phyloP scores from a whole-genome alignment of 2,797 vertebrate genomes.

The Micrastur ruficollis region DNA sequence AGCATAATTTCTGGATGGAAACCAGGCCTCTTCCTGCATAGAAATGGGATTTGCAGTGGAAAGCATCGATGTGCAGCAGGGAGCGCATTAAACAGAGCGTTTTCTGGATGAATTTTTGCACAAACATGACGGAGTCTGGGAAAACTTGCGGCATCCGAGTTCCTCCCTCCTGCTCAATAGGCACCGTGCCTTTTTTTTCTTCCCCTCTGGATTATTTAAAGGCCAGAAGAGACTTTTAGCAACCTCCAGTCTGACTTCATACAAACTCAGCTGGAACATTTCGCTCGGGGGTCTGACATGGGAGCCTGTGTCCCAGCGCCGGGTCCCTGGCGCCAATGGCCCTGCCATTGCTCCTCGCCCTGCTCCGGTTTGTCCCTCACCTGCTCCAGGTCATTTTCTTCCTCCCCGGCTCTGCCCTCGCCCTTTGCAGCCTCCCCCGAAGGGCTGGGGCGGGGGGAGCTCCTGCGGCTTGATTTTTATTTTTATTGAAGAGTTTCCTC shows the following conservation, averaged over 20 bases:
- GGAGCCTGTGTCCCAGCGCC: accelerated
- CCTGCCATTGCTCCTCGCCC: accelerated
- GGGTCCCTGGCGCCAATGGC: not conserved
- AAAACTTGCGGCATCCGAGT: not conserved
- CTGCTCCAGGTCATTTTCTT: not conserved
- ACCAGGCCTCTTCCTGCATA: not conserved
- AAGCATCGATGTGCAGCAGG: not conserved
- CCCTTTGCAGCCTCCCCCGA: not conserved
- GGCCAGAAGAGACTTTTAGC: not conserved
- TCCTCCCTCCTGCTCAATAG: not conserved
- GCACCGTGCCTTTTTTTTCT: not conserved
- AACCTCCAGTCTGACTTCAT: not conserved
- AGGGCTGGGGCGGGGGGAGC: accelerated
- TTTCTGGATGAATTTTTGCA: not conserved
- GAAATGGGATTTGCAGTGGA: not conserved
- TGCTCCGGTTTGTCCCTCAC: not conserved
- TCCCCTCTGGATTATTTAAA: not conserved
- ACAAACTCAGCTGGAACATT: not conserved
- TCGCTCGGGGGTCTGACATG: accelerated
- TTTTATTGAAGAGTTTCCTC: not conserved
- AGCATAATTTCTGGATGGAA: conserved; percentile 11
- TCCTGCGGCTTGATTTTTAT: not conserved
- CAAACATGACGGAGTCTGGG: not conserved
- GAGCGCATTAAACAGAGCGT: not conserved
- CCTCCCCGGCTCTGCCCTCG: not conserved